Evolutionary conservation across 2,113 vertebrate genomes (phyloP), one percentile per base, ranked within the genome.

Genomic region (Acrocephalus arundinaceus): DNA sequence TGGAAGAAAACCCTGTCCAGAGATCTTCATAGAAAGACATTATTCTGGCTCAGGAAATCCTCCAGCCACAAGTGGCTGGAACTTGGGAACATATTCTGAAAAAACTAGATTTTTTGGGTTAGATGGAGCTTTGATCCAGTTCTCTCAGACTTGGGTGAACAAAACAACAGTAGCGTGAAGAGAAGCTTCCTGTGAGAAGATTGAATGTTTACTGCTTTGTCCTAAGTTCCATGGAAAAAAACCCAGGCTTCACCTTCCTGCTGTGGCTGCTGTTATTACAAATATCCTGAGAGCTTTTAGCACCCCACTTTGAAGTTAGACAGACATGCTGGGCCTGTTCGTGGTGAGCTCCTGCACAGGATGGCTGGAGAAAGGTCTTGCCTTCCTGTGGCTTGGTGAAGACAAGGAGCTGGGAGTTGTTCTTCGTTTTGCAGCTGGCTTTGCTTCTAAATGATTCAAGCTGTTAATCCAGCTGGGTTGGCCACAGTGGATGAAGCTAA

Each of bases 1-100:
- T 68, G 48, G 33, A 74, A 74, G 39, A 78, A 49, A 92, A 55
- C 16, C 63, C 74, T 3, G 2, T 58, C 8, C 52, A 52, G 33
- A 67, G 11, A 10, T 75, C 74, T 87, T 93, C 52, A 28, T 9
- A 52, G 52, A 65, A 87, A 71, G 51, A 24, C 81, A 37, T 59
- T 85, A 58, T 71, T 87, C 84, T 93, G 81, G 66, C 77, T 87
- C 81, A 82, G 84, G 61, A 91, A 89, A 87, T 93, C 70, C 49
- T 91, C 76, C 78, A 94, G 58, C 90, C 1, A 1, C 77, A 78
- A 76, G 66, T 65, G 45, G n/a, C 49, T 95, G 68, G 72, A 90
- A 52, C 37, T 66, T 84, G 77, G 74, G 43, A 95, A 91, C 1
- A 0, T 48, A 46, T 43, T 85, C 70, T 89, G 74, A 73, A 91